These are phyloP conservation scores for Pemphigus obesinymphae DNA, from an alignment of 1,140 invertebrate genomes.

Conservation along the genomic window DNA sequence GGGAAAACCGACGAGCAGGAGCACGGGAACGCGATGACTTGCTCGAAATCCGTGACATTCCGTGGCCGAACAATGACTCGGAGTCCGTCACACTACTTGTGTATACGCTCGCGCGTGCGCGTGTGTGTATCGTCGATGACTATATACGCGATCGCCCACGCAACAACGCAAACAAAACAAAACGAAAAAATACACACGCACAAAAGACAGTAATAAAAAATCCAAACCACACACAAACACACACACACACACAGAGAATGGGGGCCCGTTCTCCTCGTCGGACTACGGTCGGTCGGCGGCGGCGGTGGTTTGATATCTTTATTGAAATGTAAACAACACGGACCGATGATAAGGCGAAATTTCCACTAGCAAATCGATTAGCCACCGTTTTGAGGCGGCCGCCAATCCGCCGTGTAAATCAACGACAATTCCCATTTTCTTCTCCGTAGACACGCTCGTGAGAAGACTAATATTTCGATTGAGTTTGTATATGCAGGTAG, in stretches of 20 bases:
- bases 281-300: not conserved
- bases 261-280: slow-evolving; percentile 22
- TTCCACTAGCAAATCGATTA: slow-evolving; percentile 24
- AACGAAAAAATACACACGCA: slow-evolving; percentile 40
- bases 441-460: not conserved
- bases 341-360: slow-evolving; percentile 42
- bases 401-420: slow-evolving; percentile 39
- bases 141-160: not conserved
- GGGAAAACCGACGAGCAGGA: slow-evolving; percentile 12
- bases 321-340: slow-evolving; percentile 40
- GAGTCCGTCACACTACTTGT: not conserved
- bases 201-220: not conserved
- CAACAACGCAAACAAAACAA: slow-evolving; percentile 44
- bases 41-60: slow-evolving; percentile 33
- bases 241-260: slow-evolving; percentile 45
- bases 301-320: slow-evolving; percentile 33
- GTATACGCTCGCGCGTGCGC: not conserved
- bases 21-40: slow-evolving; percentile 19
- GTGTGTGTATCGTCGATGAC: not conserved
- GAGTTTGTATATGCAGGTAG: not conserved
- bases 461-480: slow-evolving; percentile 8
- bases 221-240: slow-evolving; percentile 5
- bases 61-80: slow-evolving; percentile 20
- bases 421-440: slow-evolving; percentile 43
- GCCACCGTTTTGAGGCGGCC: slow-evolving; percentile 1